Evolutionary conservation across 1,140 invertebrate species (phyloP), one percentile per base, ranked within the genome.

Genomic region (Pogonognathellus flavescens): DNA sequence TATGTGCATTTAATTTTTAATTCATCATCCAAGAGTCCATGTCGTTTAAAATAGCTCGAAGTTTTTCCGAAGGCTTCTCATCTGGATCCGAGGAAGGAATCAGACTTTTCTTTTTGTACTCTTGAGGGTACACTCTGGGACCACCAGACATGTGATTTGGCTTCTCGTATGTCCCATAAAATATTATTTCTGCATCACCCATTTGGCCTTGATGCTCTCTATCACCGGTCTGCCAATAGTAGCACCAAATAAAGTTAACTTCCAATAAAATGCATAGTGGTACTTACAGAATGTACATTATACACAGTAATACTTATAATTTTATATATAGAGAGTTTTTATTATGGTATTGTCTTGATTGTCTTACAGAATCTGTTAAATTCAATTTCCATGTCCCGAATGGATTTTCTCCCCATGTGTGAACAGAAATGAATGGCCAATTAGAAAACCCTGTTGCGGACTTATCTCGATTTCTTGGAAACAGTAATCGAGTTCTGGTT

Each of bases 401-500:
- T 5, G 96, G 94, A 89, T 93, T 91, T 91, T 99, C 97, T 11
- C 96, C 97, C 97, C 97, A 99, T 8, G 94, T 95, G 70, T 96
- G 96, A 0, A 98, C 95, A 0, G 96, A 96, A 92, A 96, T 95
- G 90, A 99, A 96, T 59, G 93, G 95, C 95, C 97, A 99, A 86
- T 95, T 93, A 5, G 92, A 90, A 89, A 97, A 97, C 14, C 96
- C 96, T 10, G 93, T 91, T 0, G 90, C 88, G 10, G 95, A 95
- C 55, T 91, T 90, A 90, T 99, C 97, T 59, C 93, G 90, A 50
- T 92, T 92, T 88, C 97, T 91, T 10, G 93, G 90, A 85, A 93
- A 94, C 72, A 98, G 90, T 53, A 98, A 89, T 89, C 93, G 92
- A 0, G 94, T 93, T 86, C 89, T 91, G 0, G 95, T 96, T 72